phyloP scores from a whole-genome alignment of 2,113 vertebrate genomes.

The Macrotis lagotis region DNA sequence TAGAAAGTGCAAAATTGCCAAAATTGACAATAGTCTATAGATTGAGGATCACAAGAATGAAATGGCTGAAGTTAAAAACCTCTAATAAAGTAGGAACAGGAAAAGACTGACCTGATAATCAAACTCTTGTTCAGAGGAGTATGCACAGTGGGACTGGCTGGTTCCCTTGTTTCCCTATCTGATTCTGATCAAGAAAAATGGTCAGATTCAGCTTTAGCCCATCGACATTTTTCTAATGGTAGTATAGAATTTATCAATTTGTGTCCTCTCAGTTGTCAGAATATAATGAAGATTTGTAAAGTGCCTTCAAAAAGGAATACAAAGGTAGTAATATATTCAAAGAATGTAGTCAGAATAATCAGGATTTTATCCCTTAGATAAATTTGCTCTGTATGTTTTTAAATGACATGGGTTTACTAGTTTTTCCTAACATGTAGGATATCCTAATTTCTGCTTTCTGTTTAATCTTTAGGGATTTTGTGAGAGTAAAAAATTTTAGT shows the following conservation, averaged over 20 bases:
- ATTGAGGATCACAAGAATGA: fast-evolving
- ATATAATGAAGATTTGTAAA: neutral
- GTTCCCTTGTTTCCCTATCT: neutral
- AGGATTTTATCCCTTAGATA: neutral
- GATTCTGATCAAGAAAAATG: neutral
- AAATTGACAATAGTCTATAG: neutral
- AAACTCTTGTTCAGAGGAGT: neutral
- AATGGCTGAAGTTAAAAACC: neutral
- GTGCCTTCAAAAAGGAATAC: neutral
- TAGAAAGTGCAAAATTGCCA: conserved; percentile 61
- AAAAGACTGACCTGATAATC: neutral
- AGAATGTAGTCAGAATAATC: neutral
- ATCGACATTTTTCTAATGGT: neutral
- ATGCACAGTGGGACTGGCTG: neutral
- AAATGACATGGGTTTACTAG: neutral
- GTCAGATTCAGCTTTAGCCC: neutral
- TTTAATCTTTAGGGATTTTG: neutral
- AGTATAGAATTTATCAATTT: neutral
- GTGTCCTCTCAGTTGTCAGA: neutral
- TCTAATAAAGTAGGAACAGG: neutral
- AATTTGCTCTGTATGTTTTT: neutral
- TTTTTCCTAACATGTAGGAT: neutral
- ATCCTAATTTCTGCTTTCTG: neutral
- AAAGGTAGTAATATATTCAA: no score
- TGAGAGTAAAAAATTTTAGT: neutral